A percentile compares a stretch with the other conserved stretches of the same genome.
Evolutionary conservation across 2,888 invertebrate genomes (phyloP).

Genomic region (Diarsia brunnea): DNA sequence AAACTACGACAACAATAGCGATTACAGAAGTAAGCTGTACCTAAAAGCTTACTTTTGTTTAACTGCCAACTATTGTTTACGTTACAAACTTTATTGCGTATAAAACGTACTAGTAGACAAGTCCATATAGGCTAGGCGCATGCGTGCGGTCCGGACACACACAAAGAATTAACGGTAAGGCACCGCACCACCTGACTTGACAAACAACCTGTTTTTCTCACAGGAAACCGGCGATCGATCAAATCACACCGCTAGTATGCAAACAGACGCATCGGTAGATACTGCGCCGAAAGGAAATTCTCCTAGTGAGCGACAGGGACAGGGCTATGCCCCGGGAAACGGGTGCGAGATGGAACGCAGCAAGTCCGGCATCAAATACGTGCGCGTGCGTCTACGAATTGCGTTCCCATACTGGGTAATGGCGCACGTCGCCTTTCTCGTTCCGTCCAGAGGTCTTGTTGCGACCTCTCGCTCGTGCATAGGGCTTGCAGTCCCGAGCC

Average conservation of each 20-base stretch:
- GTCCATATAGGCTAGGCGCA: slow-evolving; percentile 63
- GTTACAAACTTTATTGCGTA: slow-evolving; percentile 46
- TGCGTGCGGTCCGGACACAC: slow-evolving; percentile 77
- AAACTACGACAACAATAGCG: slow-evolving; percentile 1
- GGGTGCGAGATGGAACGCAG: slow-evolving; percentile 79
- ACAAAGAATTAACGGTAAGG: slow-evolving; percentile 82
- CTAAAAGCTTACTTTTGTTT: slow-evolving; percentile 44
- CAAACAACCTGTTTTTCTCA: slow-evolving; percentile 87
- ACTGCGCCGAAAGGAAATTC: slow-evolving; percentile 77
- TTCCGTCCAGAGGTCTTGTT: slow-evolving; percentile 80
- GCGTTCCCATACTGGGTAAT: slow-evolving; percentile 89
- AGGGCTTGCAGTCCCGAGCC: slow-evolving; percentile 55
- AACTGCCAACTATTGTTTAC: slow-evolving; percentile 53
- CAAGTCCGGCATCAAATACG: slow-evolving; percentile 80
- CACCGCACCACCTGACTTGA: slow-evolving; percentile 83
- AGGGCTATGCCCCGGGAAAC: slow-evolving; percentile 73
- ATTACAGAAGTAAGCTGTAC: slow-evolving; percentile 23
- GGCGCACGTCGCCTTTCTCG: slow-evolving; percentile 85
- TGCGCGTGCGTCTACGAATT: slow-evolving; percentile 89
- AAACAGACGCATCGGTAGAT: slow-evolving; percentile 84
- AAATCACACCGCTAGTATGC: slow-evolving; percentile 86
- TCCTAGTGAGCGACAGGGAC: slow-evolving; percentile 76
- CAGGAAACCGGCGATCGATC: slow-evolving; percentile 87
- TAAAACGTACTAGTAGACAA: slow-evolving; percentile 61
- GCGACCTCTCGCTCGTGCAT: slow-evolving; percentile 79